phyloP scores from a whole-genome alignment of 2,113 vertebrate species.

The Pyxicephalus adspersus region DNA sequence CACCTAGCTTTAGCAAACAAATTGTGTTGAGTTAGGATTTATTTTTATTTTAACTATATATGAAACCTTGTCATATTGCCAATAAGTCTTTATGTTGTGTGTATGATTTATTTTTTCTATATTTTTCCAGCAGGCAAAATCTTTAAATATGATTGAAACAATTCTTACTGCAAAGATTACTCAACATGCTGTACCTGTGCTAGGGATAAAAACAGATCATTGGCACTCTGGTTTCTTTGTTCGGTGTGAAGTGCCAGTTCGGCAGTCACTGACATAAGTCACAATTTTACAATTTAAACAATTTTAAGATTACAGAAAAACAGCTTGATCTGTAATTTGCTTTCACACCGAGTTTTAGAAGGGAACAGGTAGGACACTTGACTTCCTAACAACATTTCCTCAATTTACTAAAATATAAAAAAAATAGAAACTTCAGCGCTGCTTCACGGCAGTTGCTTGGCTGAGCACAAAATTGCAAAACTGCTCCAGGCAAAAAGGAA shows the following conservation, averaged over 20 bases:
- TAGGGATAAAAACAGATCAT: background rate
- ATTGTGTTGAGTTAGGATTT: no score
- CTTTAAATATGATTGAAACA: no score
- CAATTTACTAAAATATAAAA: constrained; percentile 21
- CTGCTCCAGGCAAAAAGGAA: no score
- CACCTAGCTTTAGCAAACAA: no score
- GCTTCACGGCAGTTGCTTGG: background rate
- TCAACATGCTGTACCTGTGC: background rate
- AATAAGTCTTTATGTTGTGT: no score
- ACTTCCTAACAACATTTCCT: constrained; percentile 24
- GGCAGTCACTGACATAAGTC: background rate
- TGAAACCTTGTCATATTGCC: no score
- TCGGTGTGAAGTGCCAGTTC: background rate
- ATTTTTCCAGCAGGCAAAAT: no score
- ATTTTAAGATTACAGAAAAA: constrained; percentile 21
- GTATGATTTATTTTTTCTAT: no score
- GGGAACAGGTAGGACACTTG: constrained; percentile 17
- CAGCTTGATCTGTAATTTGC: constrained; percentile 16
- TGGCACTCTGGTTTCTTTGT: background rate
- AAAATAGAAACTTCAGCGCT: background rate
- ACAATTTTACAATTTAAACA: constrained; percentile 22
- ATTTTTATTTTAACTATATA: no score
- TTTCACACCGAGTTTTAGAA: background rate
- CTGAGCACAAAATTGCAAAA: constrained; percentile 3
- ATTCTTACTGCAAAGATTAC: no score